Evolutionary conservation across 1,140 invertebrate species (phyloP).

Genomic region (Wiebesia pumilae): DNA sequence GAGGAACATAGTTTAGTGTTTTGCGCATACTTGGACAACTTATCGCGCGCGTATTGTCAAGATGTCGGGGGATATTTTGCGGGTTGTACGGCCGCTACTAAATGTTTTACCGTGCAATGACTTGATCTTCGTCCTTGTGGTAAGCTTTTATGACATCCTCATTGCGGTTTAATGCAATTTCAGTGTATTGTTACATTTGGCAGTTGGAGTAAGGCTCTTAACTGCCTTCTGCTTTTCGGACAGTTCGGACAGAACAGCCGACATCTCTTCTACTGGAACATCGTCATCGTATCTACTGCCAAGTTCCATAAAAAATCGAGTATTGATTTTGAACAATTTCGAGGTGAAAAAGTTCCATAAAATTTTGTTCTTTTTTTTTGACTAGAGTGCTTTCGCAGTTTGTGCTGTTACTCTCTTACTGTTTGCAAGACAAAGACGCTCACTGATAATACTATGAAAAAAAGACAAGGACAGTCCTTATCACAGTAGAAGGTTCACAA

Average conservation of each 20-base stretch:
- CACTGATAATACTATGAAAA: neutral
- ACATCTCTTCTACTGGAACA: neutral
- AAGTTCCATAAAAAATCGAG: neutral
- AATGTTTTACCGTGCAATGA: slow-evolving; percentile 65
- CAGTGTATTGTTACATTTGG: neutral
- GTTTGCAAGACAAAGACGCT: slow-evolving; percentile 10
- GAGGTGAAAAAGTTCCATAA: neutral
- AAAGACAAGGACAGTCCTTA: neutral
- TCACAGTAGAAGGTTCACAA: neutral
- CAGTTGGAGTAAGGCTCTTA: neutral
- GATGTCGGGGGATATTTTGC: slow-evolving; percentile 71
- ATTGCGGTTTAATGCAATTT: slow-evolving; percentile 7
- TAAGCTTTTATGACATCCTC: slow-evolving; percentile 60
- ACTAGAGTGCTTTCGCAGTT: neutral
- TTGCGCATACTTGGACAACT: slow-evolving; percentile 42
- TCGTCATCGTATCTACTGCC: neutral
- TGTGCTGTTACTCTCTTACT: neutral
- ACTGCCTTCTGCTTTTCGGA: neutral
- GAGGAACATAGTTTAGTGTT: neutral
- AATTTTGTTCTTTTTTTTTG: slow-evolving; percentile 1
- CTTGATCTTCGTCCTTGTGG: slow-evolving; percentile 61
- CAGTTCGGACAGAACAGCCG: neutral
- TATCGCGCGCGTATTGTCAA: slow-evolving; percentile 67
- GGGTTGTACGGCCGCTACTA: slow-evolving; percentile 63
- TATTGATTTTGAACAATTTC: neutral